Evolutionary conservation across 2,113 vertebrate species (phyloP), one percentile per base, ranked within the genome.

Genomic region (Callaeas wilsoni): DNA sequence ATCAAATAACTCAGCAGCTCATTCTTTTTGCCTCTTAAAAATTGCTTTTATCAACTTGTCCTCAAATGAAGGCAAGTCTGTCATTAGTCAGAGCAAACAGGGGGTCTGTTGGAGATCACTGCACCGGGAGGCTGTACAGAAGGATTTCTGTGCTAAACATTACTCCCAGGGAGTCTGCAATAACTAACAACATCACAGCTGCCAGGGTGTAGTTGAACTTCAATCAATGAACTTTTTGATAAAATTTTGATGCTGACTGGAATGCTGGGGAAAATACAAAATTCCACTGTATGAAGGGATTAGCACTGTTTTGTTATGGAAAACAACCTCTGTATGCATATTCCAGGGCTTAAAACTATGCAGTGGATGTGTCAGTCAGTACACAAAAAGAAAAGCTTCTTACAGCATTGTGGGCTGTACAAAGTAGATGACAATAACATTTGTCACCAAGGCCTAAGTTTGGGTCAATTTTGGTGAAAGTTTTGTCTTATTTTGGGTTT

Each of bases 1-100:
- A 42, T 82, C 53, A 42, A 85, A 91, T 8, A 59, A 89, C 56
- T 94, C 87, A 93, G 71, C 78, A 88, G 65, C 44, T 98, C 32
- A 71, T 91, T 86, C 63, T 56, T 25, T 30, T 14, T 27, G 2
- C 15, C 47, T 90, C 26, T 91, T 86, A 86, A 96, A 97, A 97
- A 92, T 83, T 81, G 73, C 44, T 87, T 92, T 90, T 96, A 91
- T 96, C 84, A 91, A 25, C 47, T 68, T 94, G 62, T 71, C 62
- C 70, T 85, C 70, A 80, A 19, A 41, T 15, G 60, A 94, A 92
- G 87, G 52, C 46, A 42, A 52, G 84, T 93, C 90, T 78, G 29
- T 77, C 78, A 89, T 96, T 94, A 93, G 80, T 97, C 88, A 96
- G 87, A 96, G 79, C 69, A 93, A 93, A 42, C 0, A 2, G 9